These are phyloP conservation scores for Raillietiella orientalis DNA, from an alignment of 2,888 invertebrate species.

Conservation along the genomic window DNA sequence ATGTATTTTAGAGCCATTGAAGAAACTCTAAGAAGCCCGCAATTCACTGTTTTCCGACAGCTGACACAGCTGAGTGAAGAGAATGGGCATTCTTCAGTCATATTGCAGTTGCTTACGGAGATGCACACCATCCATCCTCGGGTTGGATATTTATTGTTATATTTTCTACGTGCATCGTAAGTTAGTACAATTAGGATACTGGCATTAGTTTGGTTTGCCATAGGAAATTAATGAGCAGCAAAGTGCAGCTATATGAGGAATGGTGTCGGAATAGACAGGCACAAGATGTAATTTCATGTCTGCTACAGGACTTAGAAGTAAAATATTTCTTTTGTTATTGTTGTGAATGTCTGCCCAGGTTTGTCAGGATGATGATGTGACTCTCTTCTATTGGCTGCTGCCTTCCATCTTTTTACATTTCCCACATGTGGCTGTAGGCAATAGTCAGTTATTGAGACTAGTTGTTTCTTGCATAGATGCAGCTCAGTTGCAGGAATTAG, in stretches of 20 bases:
- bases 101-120: slow-evolving; percentile 44
- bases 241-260: too few species aligned
- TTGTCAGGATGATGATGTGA: slow-evolving; percentile 61
- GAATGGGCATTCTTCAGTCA: slow-evolving; percentile 37
- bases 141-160: slow-evolving; percentile 54
- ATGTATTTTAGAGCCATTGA: slow-evolving; percentile 11
- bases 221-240: too few species aligned
- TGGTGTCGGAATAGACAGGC: too few species aligned
- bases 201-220: too few species aligned
- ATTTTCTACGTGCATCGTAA: slow-evolving; percentile 43
- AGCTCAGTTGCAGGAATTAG: slow-evolving; percentile 53
- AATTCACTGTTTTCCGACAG: slow-evolving; percentile 61
- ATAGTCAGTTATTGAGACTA: slow-evolving; percentile 51
- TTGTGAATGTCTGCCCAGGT: too few species aligned
- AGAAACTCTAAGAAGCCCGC: slow-evolving; percentile 42
- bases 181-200: too few species aligned
- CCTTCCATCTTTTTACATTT: slow-evolving; percentile 76
- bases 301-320: slow-evolving; percentile 16
- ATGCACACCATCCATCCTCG: slow-evolving; percentile 31
- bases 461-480: slow-evolving; percentile 73
- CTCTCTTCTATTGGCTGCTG: slow-evolving; percentile 62
- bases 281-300: slow-evolving; percentile 12
- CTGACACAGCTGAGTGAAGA: slow-evolving; percentile 36
- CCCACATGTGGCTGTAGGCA: slow-evolving; percentile 52
- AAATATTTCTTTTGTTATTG: slow-evolving; percentile 4